A percentile compares a stretch with the other conserved stretches of the same genome.
These are phyloP conservation scores for Eriocheir sinensis DNA, from an alignment of 1,140 invertebrate species.

Conservation along the genomic window DNA sequence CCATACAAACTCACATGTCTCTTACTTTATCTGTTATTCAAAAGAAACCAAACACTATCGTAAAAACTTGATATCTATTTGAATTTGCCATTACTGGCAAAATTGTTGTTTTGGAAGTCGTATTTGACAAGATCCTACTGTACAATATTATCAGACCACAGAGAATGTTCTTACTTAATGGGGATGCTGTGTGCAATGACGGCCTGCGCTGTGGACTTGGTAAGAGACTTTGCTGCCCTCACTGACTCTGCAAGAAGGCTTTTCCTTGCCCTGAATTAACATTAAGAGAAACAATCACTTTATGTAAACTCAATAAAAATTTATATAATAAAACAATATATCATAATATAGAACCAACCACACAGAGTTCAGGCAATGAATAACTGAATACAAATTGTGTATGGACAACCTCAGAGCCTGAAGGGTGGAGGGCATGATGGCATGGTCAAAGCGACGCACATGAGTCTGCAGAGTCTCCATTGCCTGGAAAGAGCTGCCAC, in stretches of 20 bases:
- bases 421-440: conserved; percentile 56
- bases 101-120: no score
- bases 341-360: not conserved
- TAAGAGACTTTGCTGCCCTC: not conserved
- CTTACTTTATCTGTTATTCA: no score
- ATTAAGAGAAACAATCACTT: not conserved
- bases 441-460: conserved; percentile 56
- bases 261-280: conserved; percentile 43
- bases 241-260: not conserved
- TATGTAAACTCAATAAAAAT: not conserved
- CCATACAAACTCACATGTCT: no score
- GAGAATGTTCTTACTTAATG: conserved; percentile 46
- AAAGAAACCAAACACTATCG: no score
- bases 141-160: no score
- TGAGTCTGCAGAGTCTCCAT: conserved; percentile 71
- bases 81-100: no score
- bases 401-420: conserved; percentile 56
- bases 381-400: not conserved
- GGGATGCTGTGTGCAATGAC: conserved; percentile 53
- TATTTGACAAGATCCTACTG: no score
- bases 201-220: not conserved
- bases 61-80: no score
- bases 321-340: not conserved
- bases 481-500: conserved; percentile 42
- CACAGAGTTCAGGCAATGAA: not conserved